Conservation (phyloP, 2,888 invertebrate species). For the Palloptera scutellata region DNA sequence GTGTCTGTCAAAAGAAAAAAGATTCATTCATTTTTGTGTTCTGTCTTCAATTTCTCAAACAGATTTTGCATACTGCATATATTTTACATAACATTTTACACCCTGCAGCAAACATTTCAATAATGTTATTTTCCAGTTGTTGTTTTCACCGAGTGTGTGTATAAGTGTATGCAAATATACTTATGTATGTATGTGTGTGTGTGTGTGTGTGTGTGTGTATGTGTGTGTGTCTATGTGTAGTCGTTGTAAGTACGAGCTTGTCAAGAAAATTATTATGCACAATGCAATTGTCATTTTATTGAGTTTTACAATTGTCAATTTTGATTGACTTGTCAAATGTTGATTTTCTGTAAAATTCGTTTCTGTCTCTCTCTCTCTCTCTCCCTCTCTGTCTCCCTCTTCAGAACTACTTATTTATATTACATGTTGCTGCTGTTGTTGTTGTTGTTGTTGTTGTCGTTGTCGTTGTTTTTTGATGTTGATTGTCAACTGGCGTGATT, state of each 20-base stretch:
- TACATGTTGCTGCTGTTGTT: constrained; percentile 9
- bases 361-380: constrained; percentile 12
- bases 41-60: background rate
- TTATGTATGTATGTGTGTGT: constrained; percentile 17
- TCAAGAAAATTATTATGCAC: constrained; percentile 5
- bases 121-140: constrained; percentile 8
- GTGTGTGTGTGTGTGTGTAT: constrained; percentile 17
- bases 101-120: constrained; percentile 5
- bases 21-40: constrained; percentile 6
- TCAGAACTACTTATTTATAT: too few relatives aligned
- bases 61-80: too few relatives aligned
- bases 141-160: background rate
- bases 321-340: constrained; percentile 28
- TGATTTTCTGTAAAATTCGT: constrained; percentile 22
- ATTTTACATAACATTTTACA: background rate
- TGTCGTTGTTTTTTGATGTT: constrained; percentile 17
- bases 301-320: constrained; percentile 1
- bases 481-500: too few relatives aligned
- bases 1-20: background rate
- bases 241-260: too few relatives aligned
- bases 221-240: constrained; percentile 22
- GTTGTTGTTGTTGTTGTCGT: constrained; percentile 11
- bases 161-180: background rate
- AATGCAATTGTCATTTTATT: constrained; percentile 18
- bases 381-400: too few relatives aligned